A percentile compares a stretch with the other conserved stretches of the same genome.
phyloP scores from a whole-genome alignment of 1,140 invertebrate species.

The Diploscapter pachys region DNA sequence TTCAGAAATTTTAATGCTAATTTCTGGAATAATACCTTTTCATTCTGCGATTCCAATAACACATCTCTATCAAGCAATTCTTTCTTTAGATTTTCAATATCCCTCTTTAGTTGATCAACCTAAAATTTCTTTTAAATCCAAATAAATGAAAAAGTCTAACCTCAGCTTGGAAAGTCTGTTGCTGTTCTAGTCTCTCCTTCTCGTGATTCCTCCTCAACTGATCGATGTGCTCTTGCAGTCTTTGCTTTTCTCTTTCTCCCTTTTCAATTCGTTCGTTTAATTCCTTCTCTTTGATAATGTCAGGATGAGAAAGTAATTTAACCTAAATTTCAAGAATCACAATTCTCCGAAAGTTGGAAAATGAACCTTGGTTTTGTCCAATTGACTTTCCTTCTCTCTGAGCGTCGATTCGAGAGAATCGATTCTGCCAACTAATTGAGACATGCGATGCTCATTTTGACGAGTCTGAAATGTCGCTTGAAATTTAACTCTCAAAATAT shows the following conservation, averaged over 20 bases:
- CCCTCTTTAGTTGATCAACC: slow-evolving; percentile 4
- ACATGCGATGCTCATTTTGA: slow-evolving; percentile 93
- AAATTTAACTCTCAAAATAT: no score
- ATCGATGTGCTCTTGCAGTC: slow-evolving; percentile 84
- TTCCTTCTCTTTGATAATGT: slow-evolving; percentile 42
- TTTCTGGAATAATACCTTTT: slow-evolving; percentile 33
- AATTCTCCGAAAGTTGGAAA: no score
- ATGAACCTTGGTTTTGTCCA: slow-evolving; percentile 81
- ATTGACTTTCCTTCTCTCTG: slow-evolving; percentile 95
- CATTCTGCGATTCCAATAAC: slow-evolving; percentile 40
- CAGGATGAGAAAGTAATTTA: slow-evolving; percentile 60
- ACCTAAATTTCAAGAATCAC: no score
- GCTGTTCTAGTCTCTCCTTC: slow-evolving; percentile 89
- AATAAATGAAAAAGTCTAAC: slow-evolving; percentile 77
- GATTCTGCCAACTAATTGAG: slow-evolving; percentile 92
- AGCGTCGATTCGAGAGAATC: slow-evolving; percentile 92
- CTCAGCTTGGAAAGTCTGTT: slow-evolving; percentile 85
- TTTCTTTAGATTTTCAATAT: slow-evolving; percentile 74
- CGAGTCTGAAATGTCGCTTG: slow-evolving; percentile 59
- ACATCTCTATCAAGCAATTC: slow-evolving; percentile 52
- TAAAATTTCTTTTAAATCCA: not conserved
- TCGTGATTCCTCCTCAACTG: slow-evolving; percentile 91
- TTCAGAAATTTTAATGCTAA: not conserved
- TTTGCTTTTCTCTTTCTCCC: slow-evolving; percentile 91
- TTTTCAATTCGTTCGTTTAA: slow-evolving; percentile 72